A percentile compares a stretch with the other conserved stretches of the same genome.
These are phyloP conservation scores for Periophthalmodon schlosseri DNA, from an alignment of 2,113 vertebrate genomes.

Conservation along the genomic window DNA sequence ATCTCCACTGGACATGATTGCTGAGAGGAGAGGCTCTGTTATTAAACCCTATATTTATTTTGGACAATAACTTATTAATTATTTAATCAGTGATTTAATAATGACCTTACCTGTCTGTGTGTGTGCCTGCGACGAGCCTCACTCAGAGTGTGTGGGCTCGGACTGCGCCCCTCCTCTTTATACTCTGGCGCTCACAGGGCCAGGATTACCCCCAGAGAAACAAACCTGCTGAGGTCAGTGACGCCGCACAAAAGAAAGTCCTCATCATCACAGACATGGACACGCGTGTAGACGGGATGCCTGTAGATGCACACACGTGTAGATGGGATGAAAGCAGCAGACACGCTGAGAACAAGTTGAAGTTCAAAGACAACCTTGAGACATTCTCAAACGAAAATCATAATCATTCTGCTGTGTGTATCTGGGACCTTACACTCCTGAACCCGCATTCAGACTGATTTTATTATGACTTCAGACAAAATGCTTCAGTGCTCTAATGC, in stretches of 20 bases:
- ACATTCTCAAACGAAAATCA: not conserved
- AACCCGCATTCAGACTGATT: not conserved
- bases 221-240: constrained; percentile 76
- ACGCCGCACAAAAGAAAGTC: constrained; percentile 73
- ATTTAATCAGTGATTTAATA: not conserved
- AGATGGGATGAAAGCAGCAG: constrained; percentile 14
- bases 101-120: constrained; percentile 70
- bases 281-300: constrained; percentile 25
- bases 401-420: not conserved
- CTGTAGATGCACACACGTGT: too few species aligned
- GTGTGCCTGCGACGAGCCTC: constrained; percentile 65
- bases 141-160: constrained; percentile 74
- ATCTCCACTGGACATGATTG: constrained; percentile 80
- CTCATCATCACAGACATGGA: constrained; percentile 72
- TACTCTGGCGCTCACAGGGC: constrained; percentile 77
- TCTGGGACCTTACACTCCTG: not conserved
- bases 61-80: not conserved
- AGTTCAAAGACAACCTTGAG: constrained; percentile 1
- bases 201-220: constrained; percentile 76
- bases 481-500: not conserved
- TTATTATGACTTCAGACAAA: not conserved
- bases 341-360: not conserved
- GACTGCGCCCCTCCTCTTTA: constrained; percentile 64
- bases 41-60: not conserved
- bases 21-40: constrained; percentile 41